Conservation (phyloP, 2,797 vertebrate species). For the Channallabes apus region DNA sequence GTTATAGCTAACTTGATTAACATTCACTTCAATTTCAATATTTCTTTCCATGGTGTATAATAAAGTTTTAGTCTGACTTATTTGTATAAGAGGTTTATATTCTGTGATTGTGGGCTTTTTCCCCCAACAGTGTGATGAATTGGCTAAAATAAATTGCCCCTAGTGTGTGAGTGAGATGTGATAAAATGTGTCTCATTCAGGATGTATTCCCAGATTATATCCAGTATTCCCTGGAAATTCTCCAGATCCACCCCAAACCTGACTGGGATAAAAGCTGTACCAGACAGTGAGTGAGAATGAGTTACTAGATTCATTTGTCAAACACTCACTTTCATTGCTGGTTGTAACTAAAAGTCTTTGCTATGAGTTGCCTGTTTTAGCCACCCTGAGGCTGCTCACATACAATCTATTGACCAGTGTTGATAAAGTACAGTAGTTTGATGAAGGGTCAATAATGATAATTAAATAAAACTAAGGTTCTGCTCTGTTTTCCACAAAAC, state of each 20-base stretch:
- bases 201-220: not conserved
- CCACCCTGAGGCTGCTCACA: not conserved
- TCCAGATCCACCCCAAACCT: not conserved
- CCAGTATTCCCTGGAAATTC: not conserved
- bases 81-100: not conserved
- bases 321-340: not conserved
- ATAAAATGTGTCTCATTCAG: not conserved
- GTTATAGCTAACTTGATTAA: not conserved
- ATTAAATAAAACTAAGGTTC: not conserved
- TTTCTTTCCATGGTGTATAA: not conserved
- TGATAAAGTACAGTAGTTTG: not conserved
- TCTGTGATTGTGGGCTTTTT: too few relatives aligned
- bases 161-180: conserved; percentile 13
- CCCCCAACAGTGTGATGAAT: not conserved
- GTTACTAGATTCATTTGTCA: not conserved
- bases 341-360: not conserved
- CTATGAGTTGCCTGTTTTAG: not conserved
- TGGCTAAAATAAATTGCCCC: not conserved
- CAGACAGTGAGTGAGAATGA: not conserved
- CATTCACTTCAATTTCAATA: not conserved
- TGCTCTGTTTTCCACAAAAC: not conserved
- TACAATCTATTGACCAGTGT: not conserved
- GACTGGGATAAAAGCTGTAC: not conserved
- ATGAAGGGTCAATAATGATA: conserved; percentile 10
- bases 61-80: not conserved